Conservation (phyloP, 2,113 vertebrate species). For the Plestiodon gilberti region DNA sequence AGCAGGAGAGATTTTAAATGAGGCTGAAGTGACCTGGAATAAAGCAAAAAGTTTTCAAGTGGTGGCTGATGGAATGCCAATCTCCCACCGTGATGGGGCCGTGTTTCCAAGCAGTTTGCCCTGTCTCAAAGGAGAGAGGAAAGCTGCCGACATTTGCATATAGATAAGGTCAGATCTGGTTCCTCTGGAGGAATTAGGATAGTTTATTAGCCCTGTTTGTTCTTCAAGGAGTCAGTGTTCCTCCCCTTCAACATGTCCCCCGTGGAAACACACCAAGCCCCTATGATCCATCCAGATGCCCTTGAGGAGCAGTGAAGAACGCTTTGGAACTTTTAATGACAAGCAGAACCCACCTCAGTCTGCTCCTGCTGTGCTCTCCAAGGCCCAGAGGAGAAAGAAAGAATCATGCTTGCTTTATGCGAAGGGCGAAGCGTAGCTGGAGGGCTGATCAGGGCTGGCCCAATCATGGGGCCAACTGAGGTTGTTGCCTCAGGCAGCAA, state of each 20-base stretch:
- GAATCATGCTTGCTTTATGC: conserved; percentile 28
- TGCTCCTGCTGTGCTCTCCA: background rate
- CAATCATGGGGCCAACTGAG: too few relatives aligned
- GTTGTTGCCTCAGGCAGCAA: too few relatives aligned
- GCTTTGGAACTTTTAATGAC: fast-evolving
- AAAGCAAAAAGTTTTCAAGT: conserved; percentile 14
- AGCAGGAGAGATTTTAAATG: conserved; percentile 16
- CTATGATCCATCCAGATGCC: background rate
- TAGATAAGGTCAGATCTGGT: conserved; percentile 37
- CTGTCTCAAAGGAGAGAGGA: conserved; percentile 16
- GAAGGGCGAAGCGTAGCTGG: background rate
- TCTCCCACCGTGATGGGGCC: fast-evolving
- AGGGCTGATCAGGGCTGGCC: too few relatives aligned
- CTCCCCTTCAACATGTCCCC: background rate
- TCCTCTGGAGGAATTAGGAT: conserved; percentile 15
- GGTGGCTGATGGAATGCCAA: conserved; percentile 33
- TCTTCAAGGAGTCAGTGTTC: conserved; percentile 7
- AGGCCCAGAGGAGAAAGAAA: background rate
- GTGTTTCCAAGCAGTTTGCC: background rate
- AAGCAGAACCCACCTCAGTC: background rate
- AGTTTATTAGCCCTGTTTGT: conserved; percentile 25
- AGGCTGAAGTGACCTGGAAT: background rate
- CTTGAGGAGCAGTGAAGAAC: background rate
- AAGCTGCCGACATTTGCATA: conserved; percentile 38
- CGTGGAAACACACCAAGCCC: background rate